These are phyloP conservation scores for Eulithis testata DNA, from an alignment of 2,888 invertebrate species.

Conservation along the genomic window DNA sequence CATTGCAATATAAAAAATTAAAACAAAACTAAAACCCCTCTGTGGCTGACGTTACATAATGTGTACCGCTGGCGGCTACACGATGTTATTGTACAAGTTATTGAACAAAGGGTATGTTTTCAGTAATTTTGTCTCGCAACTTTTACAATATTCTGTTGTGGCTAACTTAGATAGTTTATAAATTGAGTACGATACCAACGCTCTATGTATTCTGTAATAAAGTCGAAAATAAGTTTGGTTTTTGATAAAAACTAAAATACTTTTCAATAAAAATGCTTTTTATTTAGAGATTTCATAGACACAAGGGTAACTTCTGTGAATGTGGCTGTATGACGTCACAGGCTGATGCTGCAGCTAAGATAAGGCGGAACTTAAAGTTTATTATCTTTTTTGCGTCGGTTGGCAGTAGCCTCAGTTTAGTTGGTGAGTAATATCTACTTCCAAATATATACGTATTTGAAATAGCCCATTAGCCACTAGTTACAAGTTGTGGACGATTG, in stretches of 20 bases:
- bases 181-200: neutral
- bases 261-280: too few relatives aligned
- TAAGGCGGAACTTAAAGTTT: conserved; percentile 3
- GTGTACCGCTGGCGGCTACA: conserved; percentile 5
- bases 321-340: conserved; percentile 2
- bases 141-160: conserved; percentile 7
- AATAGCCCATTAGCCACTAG: too few relatives aligned
- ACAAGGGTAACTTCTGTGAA: neutral
- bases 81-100: conserved; percentile 16
- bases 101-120: conserved; percentile 13
- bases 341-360: conserved; percentile 6
- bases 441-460: too few relatives aligned
- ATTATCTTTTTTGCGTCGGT: neutral
- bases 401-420: neutral
- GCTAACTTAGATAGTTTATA: conserved; percentile 1
- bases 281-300: neutral
- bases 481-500: too few relatives aligned
- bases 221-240: neutral
- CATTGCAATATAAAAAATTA: too few relatives aligned
- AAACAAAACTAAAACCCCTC: too few relatives aligned
- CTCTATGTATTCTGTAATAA: too few relatives aligned
- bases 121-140: conserved; percentile 9
- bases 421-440: too few relatives aligned
- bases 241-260: too few relatives aligned
- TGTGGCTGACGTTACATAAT: conserved; percentile 13